Evolutionary conservation across 2,797 vertebrate genomes (phyloP).

Genomic region (Siniperca obscura): DNA sequence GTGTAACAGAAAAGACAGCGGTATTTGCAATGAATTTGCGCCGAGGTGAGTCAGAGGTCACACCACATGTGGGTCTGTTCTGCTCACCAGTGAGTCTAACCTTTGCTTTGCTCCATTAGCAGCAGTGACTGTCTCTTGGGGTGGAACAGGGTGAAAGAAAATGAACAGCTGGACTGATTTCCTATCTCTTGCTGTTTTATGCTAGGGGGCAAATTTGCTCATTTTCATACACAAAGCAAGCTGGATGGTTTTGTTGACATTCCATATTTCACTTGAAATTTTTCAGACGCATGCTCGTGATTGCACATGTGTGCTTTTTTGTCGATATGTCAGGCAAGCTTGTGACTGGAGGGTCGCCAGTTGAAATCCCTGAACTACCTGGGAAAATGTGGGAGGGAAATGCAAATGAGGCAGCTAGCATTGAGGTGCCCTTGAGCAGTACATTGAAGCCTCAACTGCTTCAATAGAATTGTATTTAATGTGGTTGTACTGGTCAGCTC

Average conservation of each 20-base stretch:
- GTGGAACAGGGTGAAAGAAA: constrained; percentile 48
- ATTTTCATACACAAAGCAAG: constrained; percentile 47
- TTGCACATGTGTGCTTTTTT: constrained; percentile 22
- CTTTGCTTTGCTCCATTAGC: constrained; percentile 75
- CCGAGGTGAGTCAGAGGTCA: constrained; percentile 74
- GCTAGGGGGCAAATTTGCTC: constrained; percentile 49
- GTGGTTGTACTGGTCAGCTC: constrained; percentile 1
- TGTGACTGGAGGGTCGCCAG: constrained; percentile 42
- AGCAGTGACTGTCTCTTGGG: constrained; percentile 50
- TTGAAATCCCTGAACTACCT: constrained; percentile 36
- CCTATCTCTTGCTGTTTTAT: constrained; percentile 47
- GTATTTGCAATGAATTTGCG: constrained; percentile 67
- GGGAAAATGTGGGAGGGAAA: constrained; percentile 16
- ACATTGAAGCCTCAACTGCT: constrained; percentile 3
- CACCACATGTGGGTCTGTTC: constrained; percentile 46
- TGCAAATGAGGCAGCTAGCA: constrained; percentile 30
- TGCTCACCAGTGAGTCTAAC: constrained; percentile 69
- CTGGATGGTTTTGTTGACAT: constrained; percentile 40
- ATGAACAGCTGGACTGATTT: constrained; percentile 68
- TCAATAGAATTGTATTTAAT: constrained; percentile 7
- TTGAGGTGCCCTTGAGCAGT: constrained; percentile 43
- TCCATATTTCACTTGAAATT: constrained; percentile 27
- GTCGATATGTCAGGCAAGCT: constrained; percentile 18
- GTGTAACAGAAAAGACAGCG: constrained; percentile 51
- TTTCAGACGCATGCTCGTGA: not conserved